A percentile compares a stretch with the other conserved stretches of the same genome.
These are phyloP conservation scores for Penelope pileata DNA, from an alignment of 2,113 vertebrate genomes.

Conservation along the genomic window DNA sequence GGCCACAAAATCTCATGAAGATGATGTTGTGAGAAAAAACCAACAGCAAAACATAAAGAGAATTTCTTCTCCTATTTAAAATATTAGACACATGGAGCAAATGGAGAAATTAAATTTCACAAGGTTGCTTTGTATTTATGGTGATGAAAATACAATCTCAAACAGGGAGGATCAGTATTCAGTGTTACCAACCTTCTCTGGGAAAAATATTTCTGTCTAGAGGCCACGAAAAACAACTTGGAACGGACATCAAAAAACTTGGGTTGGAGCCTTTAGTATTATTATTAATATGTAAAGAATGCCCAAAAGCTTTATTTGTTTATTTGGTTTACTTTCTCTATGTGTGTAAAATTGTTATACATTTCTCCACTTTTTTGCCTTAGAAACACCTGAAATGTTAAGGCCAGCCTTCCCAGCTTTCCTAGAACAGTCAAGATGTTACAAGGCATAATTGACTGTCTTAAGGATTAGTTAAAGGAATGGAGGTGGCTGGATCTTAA, in stretches of 20 bases:
- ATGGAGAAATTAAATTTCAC: not conserved
- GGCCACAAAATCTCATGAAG: not conserved
- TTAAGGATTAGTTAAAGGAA: not conserved
- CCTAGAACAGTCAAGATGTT: not conserved
- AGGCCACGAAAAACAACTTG: not conserved
- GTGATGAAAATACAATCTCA: conserved; percentile 32
- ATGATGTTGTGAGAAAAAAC: not conserved
- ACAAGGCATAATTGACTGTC: not conserved
- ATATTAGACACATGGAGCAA: not conserved
- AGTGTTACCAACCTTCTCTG: not conserved
- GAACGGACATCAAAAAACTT: not conserved
- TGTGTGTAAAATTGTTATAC: not conserved
- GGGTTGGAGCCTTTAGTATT: not conserved
- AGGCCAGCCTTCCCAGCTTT: not conserved
- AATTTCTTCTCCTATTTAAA: not conserved
- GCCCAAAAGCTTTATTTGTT: not conserved
- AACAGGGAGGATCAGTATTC: conserved; percentile 15
- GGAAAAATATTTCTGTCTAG: not conserved
- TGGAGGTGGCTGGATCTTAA: not conserved
- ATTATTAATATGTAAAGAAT: not conserved
- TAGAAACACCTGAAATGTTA: not conserved
- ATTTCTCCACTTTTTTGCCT: not conserved
- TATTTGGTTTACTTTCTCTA: not conserved
- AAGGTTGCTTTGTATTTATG: conserved; percentile 8
- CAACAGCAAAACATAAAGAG: not conserved